Evolutionary conservation across 2,797 vertebrate genomes (phyloP).

Genomic region (Phataginus tricuspis): DNA sequence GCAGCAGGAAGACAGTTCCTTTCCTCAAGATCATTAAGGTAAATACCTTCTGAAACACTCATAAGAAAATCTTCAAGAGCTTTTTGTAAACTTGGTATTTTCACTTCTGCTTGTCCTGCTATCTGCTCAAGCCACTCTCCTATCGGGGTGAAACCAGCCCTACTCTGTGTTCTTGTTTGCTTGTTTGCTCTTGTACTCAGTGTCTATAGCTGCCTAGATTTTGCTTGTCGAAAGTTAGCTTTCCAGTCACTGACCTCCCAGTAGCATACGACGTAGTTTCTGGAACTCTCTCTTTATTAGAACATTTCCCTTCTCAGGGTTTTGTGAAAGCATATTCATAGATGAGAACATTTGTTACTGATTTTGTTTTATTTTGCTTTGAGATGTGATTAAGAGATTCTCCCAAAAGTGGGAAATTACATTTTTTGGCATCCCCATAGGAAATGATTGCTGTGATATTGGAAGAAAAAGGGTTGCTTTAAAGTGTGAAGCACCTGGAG

Average conservation of each 20-base stretch:
- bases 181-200: background rate
- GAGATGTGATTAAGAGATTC: background rate
- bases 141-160: background rate
- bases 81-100: background rate
- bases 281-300: background rate
- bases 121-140: accelerated
- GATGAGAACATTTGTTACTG: background rate
- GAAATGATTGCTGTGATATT: background rate
- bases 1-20: background rate
- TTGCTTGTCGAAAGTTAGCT: background rate
- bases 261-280: background rate
- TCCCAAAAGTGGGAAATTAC: background rate
- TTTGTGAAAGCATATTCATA: background rate
- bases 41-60: background rate
- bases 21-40: background rate
- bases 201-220: background rate
- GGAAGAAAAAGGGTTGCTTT: background rate
- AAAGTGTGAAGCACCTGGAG: accelerated
- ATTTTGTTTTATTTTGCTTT: background rate
- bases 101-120: background rate
- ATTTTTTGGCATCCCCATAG: background rate
- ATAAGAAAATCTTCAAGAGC: background rate
- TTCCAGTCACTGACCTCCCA: background rate
- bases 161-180: background rate
- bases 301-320: background rate